These are phyloP conservation scores for Saturnia pavonia DNA, from an alignment of 2,888 invertebrate species.

Conservation along the genomic window DNA sequence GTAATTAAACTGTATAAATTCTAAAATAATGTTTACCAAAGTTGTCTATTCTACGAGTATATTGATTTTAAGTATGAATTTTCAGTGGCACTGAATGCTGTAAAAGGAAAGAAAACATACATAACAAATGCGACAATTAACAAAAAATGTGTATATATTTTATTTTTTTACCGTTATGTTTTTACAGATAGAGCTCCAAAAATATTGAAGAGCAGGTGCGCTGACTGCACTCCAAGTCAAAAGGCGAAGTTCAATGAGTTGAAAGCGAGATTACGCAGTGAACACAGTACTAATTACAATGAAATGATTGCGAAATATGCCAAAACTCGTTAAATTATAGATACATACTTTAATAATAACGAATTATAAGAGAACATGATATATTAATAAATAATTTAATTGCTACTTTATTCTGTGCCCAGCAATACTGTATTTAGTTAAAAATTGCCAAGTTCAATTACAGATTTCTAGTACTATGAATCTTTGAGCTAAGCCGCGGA, in stretches of 20 bases:
- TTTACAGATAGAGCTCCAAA: conserved; percentile 10
- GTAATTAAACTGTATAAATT: too few species aligned
- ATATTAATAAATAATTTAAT: neutral
- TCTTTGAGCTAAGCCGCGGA: too few species aligned
- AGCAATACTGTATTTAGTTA: neutral
- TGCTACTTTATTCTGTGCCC: neutral
- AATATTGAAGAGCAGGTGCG: conserved; percentile 11
- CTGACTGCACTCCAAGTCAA: conserved; percentile 10
- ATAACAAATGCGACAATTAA: neutral
- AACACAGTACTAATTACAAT: neutral
- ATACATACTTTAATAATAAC: neutral
- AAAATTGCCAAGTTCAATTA: too few species aligned
- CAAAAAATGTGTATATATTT: neutral
- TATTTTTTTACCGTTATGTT: neutral
- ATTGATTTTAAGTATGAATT: too few species aligned
- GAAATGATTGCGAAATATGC: conserved; percentile 8
- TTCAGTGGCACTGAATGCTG: neutral
- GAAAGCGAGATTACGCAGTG: neutral
- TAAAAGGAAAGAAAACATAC: neutral
- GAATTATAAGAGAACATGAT: neutral
- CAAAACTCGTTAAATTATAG: neutral
- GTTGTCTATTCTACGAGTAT: too few species aligned
- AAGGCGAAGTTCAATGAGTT: conserved; percentile 13
- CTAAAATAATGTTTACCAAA: too few species aligned
- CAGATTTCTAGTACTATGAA: too few species aligned